A percentile compares a stretch with the other conserved stretches of the same genome.
These are phyloP conservation scores for Sesia apiformis DNA, from an alignment of 2,888 invertebrate genomes.

Conservation along the genomic window DNA sequence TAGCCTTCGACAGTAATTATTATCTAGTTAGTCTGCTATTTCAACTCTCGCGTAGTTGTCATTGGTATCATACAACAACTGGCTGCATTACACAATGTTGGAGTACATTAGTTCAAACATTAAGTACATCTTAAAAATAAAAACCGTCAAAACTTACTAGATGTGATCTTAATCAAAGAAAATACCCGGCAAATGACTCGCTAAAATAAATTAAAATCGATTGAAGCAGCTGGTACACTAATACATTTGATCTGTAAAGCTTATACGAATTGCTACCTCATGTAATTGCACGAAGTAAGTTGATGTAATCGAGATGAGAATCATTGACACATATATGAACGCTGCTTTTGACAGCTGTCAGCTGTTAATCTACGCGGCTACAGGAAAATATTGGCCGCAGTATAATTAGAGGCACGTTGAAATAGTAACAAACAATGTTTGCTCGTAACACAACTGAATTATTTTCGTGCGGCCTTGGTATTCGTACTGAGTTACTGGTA, in stretches of 20 bases:
- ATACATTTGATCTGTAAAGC: no score
- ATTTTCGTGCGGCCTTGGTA: conserved; percentile 52
- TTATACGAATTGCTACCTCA: no score
- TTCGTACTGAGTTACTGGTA: conserved; percentile 35
- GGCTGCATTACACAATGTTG: no score
- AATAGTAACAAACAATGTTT: conserved; percentile 44
- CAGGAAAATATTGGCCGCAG: conserved; percentile 29
- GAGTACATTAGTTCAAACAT: no score
- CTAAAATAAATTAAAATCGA: no score
- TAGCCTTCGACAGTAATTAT: conserved; percentile 47
- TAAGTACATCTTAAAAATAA: no score
- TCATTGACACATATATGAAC: conserved; percentile 20
- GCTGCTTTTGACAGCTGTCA: conserved; percentile 33
- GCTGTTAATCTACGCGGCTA: conserved; percentile 25
- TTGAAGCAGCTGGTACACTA: no score
- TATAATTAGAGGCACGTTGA: conserved; percentile 43
- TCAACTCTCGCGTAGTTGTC: conserved; percentile 20
- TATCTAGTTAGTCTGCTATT: conserved; percentile 2
- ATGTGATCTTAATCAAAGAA: no score
- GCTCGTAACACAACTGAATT: conserved; percentile 39
- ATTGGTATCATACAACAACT: background rate
- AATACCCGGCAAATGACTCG: no score
- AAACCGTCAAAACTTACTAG: no score
- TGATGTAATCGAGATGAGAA: background rate
- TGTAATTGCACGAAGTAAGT: no score